Conservation (phyloP, 1,140 invertebrate genomes). For the Vollenhovia emeryi region DNA sequence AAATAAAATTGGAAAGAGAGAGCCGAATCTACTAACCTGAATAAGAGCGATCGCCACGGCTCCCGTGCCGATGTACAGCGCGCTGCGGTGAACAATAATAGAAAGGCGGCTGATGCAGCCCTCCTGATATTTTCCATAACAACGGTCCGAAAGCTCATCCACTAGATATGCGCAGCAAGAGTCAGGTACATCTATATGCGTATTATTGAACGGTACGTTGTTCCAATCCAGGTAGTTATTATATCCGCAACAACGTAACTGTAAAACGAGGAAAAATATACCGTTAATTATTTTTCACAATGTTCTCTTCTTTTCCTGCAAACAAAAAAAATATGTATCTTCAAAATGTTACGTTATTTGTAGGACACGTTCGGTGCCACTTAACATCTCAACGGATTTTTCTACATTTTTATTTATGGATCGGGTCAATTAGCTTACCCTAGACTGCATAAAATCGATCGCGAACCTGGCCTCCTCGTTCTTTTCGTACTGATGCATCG, state of each 20-base stretch:
- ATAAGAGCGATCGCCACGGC: conserved; percentile 93
- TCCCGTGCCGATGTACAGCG: conserved; percentile 91
- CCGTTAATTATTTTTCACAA: not conserved
- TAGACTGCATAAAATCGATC: conserved; percentile 89
- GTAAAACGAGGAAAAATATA: conserved; percentile 50
- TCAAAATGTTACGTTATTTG: not conserved
- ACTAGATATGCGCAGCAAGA: conserved; percentile 86
- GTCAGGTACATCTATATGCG: conserved; percentile 81
- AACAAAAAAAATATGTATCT: not conserved
- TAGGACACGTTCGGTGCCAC: not conserved
- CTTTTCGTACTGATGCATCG: conserved; percentile 86
- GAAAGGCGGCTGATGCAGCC: conserved; percentile 90
- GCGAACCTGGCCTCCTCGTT: conserved; percentile 84
- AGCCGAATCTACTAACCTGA: conserved; percentile 85
- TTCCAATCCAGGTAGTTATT: conserved; percentile 88
- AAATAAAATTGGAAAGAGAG: not conserved
- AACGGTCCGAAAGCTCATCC: not conserved
- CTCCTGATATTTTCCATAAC: conserved; percentile 71
- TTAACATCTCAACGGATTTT: not conserved
- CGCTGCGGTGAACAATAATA: conserved; percentile 90
- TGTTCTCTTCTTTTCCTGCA: not conserved
- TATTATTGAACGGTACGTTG: conserved; percentile 69
- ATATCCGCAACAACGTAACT: conserved; percentile 93
- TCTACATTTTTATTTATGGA: not conserved
- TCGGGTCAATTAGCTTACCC: conserved; percentile 83